phyloP scores from a whole-genome alignment of 2,888 invertebrate species.

The Nymphalis c-album region DNA sequence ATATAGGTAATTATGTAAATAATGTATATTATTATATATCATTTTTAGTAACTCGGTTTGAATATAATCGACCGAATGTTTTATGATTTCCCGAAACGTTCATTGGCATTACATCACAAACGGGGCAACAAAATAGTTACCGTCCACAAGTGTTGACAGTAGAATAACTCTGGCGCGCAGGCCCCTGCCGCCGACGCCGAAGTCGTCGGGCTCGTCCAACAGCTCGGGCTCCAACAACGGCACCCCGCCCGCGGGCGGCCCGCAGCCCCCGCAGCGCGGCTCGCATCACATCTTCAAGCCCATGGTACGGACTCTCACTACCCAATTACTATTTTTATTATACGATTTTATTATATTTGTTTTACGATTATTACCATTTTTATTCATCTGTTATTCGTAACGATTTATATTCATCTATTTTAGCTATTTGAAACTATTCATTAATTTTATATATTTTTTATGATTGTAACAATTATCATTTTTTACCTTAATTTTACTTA shows the following conservation, averaged over 20 bases:
- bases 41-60: no score
- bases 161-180: conserved; percentile 57
- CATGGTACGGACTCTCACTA: conserved; percentile 82
- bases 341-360: no score
- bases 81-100: no score
- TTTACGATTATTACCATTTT: neutral
- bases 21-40: neutral
- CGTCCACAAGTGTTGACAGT: neutral
- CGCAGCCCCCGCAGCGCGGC: conserved; percentile 88
- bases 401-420: no score
- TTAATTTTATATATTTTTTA: no score
- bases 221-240: conserved; percentile 81
- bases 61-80: no score
- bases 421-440: no score
- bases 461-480: no score
- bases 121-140: neutral
- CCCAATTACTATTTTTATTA: no score
- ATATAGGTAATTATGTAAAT: conserved; percentile 67
- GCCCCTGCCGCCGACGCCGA: conserved; percentile 92
- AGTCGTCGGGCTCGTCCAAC: conserved; percentile 83
- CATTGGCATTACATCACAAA: no score
- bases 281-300: conserved; percentile 93
- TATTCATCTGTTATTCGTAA: neutral
- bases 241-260: conserved; percentile 74
- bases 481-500: no score